These are phyloP conservation scores for Syngnathus floridae DNA, from an alignment of 2,113 vertebrate species.

Conservation along the genomic window DNA sequence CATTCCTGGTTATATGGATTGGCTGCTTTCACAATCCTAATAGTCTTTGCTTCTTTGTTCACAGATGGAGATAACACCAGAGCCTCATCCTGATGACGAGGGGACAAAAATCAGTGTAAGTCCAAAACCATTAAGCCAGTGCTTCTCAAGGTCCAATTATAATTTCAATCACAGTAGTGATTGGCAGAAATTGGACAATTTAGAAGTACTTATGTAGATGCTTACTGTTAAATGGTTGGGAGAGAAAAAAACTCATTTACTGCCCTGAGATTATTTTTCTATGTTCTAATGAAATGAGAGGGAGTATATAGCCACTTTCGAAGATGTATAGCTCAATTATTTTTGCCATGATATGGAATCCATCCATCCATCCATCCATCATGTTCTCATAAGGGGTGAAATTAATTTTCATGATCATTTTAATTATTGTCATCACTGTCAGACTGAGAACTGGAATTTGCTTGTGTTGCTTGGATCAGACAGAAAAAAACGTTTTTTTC, in stretches of 20 bases:
- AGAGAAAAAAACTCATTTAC: neutral
- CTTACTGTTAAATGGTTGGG: neutral
- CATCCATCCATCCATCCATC: too few species aligned
- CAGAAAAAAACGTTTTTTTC: neutral
- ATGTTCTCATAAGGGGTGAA: too few species aligned
- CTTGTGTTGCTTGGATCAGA: too few species aligned
- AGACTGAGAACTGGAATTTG: too few species aligned
- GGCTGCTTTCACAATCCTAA: constrained; percentile 13
- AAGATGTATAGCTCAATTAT: neutral
- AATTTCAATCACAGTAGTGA: constrained; percentile 8
- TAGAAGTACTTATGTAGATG: neutral
- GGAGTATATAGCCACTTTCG: neutral
- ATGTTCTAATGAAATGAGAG: neutral
- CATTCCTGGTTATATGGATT: neutral
- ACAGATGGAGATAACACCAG: constrained; percentile 69
- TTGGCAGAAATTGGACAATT: constrained; percentile 5
- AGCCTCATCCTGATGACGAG: constrained; percentile 70
- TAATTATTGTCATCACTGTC: too few species aligned
- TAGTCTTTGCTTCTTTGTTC: constrained; percentile 12
- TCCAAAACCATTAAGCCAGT: constrained; percentile 7
- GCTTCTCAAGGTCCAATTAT: neutral
- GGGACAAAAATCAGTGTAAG: constrained; percentile 78
- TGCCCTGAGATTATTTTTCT: neutral
- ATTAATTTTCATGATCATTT: too few species aligned
- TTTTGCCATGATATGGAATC: neutral